These are phyloP conservation scores for Argopecten irradians DNA, from an alignment of 1,140 invertebrate genomes.

Conservation along the genomic window DNA sequence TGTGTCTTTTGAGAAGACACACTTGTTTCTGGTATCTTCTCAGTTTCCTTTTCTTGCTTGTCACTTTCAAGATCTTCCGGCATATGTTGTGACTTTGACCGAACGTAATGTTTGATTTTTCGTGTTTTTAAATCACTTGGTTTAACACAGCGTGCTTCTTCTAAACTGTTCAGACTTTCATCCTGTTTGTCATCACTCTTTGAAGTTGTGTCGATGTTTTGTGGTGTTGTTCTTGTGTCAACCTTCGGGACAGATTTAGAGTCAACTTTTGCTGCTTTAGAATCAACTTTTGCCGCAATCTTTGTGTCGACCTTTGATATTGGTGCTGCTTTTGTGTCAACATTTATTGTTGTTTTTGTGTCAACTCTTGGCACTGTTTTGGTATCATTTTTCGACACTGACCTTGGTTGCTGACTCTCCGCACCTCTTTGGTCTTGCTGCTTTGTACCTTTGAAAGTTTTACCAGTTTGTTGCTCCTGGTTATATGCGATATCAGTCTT, in stretches of 20 bases:
- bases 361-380: neutral
- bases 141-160: neutral
- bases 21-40: neutral
- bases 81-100: neutral
- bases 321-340: neutral
- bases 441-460: neutral
- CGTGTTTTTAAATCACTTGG: neutral
- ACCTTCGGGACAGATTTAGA: neutral
- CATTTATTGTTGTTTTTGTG: constrained; percentile 23
- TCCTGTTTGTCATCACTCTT: neutral
- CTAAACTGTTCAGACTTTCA: neutral
- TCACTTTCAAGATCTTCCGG: neutral
- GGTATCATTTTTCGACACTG: neutral
- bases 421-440: neutral
- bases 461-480: too few relatives aligned
- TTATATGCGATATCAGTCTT: neutral
- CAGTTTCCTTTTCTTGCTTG: neutral
- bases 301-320: neutral
- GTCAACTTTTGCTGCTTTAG: neutral
- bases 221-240: neutral
- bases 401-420: neutral
- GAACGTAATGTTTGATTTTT: constrained; percentile 31
- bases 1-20: neutral
- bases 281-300: neutral
- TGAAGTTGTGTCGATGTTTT: neutral